Evolutionary conservation across 2,888 invertebrate species (phyloP).

Genomic region (Drosophila fulvimacula): DNA sequence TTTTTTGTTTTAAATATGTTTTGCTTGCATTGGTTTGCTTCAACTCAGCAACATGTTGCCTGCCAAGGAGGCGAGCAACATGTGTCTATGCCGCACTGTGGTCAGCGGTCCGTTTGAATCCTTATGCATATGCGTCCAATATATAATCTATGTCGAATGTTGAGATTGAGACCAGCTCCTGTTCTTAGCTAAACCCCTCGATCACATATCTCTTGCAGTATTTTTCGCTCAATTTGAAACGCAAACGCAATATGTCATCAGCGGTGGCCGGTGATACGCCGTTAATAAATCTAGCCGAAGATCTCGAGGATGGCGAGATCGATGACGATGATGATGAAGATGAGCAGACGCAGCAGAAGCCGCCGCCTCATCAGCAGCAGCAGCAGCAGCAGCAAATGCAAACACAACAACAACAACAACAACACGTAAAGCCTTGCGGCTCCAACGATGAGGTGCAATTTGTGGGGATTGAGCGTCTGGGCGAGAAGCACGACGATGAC

Average conservation of each 20-base stretch:
- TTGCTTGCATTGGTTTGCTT: slow-evolving; percentile 2
- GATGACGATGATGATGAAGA: slow-evolving; percentile 87
- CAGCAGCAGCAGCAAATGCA: slow-evolving; percentile 7
- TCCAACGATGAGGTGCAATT: slow-evolving; percentile 52
- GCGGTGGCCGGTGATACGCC: slow-evolving; percentile 30
- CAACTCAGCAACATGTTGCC: slow-evolving; percentile 45
- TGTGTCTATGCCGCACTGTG: slow-evolving; percentile 34
- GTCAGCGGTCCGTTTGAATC: slow-evolving; percentile 44
- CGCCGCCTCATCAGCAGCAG: slow-evolving; percentile 17
- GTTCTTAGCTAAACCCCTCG: slow-evolving; percentile 4
- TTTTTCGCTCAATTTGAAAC: slow-evolving; percentile 6
- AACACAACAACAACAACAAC: slow-evolving; percentile 5
- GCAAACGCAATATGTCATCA: slow-evolving; percentile 47
- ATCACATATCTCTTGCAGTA: slow-evolving; percentile 18
- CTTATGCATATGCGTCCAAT: slow-evolving; percentile 35
- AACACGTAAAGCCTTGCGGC: slow-evolving; percentile 10
- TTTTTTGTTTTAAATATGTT: slow-evolving; percentile 3
- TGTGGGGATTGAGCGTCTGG: slow-evolving; percentile 36
- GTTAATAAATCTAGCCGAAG: slow-evolving; percentile 85
- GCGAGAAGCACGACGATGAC: slow-evolving; percentile 50
- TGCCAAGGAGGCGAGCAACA: slow-evolving; percentile 12
- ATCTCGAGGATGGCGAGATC: slow-evolving; percentile 95
- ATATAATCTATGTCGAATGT: slow-evolving; percentile 2
- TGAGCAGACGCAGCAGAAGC: slow-evolving; percentile 36
- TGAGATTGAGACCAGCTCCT: neutral